Base-by-base conservation (phyloP, 2,113 vertebrate genomes). In the Heteronetta atricapilla region DNA sequence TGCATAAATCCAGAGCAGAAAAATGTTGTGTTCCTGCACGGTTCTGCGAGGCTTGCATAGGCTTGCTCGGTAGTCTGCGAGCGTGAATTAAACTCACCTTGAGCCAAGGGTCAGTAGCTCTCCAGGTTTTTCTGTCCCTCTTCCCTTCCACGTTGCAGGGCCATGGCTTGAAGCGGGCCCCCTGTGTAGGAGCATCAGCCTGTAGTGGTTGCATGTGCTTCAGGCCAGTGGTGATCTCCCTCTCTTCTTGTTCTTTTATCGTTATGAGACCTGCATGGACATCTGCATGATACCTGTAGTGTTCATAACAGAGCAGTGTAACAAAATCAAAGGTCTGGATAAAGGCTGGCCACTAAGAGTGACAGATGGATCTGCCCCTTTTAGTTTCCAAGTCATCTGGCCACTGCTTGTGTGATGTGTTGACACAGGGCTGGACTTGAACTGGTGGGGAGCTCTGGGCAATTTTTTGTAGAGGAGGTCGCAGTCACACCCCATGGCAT, bases 111-210 rank as follows among this genome's bases (percentile, higher is more conserved):
- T 34, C 62, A n/a, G 38, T 2, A 25, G 12, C 25, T 53, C 44
- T 26, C 11, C 0, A 72, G 56, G 23, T 13, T 84, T 55, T 69
- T 38, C 79, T 11, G 7, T 22, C 58, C 18, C 44, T n/a, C 0
- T 6, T 85, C 33, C 22, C 42, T 2, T 8, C 25, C 2, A 1
- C n/a, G 66, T 52, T 13, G 25, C 6, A 34, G 46, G 26, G 28
- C 13, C 4, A 0, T 1, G 69, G 64, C 1, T 20, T 8, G 55
- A 18, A 64, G 40, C 0, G 2, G 46, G 44, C 4, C 8, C 40
- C 69, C 23, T 2, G 28, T 28, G 3, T 26, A 29, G 79, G 44
- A 58, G 3, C 11, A 14, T 21, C 18, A 38, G 38, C 59, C 28
- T 82, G 21, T 13, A 25, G 28, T 0, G 64, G 6, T 4, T 40